Base-by-base conservation (phyloP, 2,888 invertebrate genomes). In the Lasioglossum malachurum region DNA sequence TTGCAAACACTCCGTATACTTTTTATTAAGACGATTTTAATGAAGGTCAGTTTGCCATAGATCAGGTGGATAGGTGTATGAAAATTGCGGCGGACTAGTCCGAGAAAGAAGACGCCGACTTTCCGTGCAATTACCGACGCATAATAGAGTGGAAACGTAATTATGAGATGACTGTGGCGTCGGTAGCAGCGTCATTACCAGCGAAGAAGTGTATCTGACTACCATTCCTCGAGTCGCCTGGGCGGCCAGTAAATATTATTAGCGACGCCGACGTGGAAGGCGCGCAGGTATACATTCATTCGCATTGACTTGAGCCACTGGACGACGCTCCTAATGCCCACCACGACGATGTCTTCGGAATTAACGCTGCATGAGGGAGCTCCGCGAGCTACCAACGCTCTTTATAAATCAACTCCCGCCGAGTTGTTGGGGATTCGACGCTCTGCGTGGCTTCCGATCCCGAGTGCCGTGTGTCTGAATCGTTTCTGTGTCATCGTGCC, bases 121-220 rank as follows among this genome's bases (percentile, higher is more conserved):
- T 88, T 85, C 89, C 75, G 87, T 77, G 89, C 89, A 92, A 91
- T 92, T 79, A 88, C 84, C 78, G 84, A 87, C 82, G 89, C 88
- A 89, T 93, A 93, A 93, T 92, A 93, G 93, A 93, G 92, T 89
- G 90, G 91, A 92, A 91, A 88, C 91, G 90, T 94, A 94, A 94
- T 94, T 93, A 94, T 88, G 91, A 93, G 93, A 92, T 93, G 90
- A 85, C 83, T 78, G 87, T 83, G 88, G 89, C 87, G 89, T 73
- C 85, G 90, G 92, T 90, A 91, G 92, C 89, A 87, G 83, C 85
- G 88, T 92, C 90, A 93, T 93, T 93, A 92, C 87, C 91, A 80
- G 84, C 84, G 84, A 87, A 89, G 90, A 92, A 93, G 93, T 89
- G 92, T 90, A 90, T 88, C 90, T 89, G 86, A 84, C 92, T 88